Base-by-base conservation (phyloP, 2,888 invertebrate genomes). In the Crossocerus cetratus region DNA sequence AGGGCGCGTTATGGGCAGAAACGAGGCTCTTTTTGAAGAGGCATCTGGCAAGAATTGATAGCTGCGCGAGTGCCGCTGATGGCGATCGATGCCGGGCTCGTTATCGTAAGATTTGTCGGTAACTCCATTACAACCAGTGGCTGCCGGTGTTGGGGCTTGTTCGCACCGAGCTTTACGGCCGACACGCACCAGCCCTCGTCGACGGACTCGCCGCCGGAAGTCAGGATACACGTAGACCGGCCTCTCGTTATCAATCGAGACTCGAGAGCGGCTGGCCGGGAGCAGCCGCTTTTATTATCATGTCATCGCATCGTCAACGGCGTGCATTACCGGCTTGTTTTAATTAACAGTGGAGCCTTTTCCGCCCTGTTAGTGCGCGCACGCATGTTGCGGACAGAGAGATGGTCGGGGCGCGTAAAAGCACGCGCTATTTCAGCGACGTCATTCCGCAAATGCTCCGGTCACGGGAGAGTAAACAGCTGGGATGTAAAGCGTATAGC, bases 1-100 rank as follows among this genome's bases (percentile, higher is more conserved):
- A 77, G 76, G 72, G 75, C 78, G 81, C 74, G 83, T 83, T 83
- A 83, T 79, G 72, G 75, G 74, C 80, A 80, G 68, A 80, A 82
- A 82, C 75, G 74, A 65, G 64, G 71, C 62, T 71, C 70, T 76
- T 80, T 81, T 76, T 72, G 21, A 66, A 74, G 72, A 59, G 76
- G 71, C 78, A 76, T 78, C 82, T 81, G 83, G 72, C 56, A 83
- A 81, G 77, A 83, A 83, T 82, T 82, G 81, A 82, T 83, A 72
- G 82, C 79, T 55, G 57, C 74, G 66, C 74, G 75, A 83, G 81
- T 83, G 81, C 66, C 62, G 72, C 13, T 81, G 82, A 82, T 81
- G 76, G 81, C 82, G 76, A 82, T 83, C 81, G 72, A 82, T 82
- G 81, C 67, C 4, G 69, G 8, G 67, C 80, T 79, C 79, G 77